Evolutionary conservation across 37 sponge, comb jelly and placozoan genomes (phyloP), one percentile per base, ranked within the genome.

Genomic region (Theonella swinhoei): DNA sequence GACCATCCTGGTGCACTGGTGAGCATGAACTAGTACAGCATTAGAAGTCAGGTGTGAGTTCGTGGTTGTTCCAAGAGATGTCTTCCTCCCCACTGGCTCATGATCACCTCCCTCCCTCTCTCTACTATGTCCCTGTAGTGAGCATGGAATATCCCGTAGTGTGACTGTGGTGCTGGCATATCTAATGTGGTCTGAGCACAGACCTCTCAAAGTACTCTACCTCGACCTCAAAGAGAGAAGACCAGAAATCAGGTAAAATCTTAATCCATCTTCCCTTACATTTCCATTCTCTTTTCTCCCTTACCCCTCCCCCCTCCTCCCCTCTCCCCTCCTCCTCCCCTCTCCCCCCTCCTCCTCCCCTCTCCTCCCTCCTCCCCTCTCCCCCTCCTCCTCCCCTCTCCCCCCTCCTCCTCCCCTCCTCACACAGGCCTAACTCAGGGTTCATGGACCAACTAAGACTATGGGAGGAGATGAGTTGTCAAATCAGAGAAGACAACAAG

Each of bases 1-100:
- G 0, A 84, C 76, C 36, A 85, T 94, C 0, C 85, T 94, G 22
- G 94, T 94, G 19, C 94, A 94, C 64, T 94, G 94, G 94, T 90
- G 59, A 82, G 90, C 11, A 8, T 76, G 26, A 33, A 54, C 68
- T 28, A 11, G 11, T 19, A n/a, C n/a, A n/a, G n/a, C n/a, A n/a
- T n/a, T n/a, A n/a, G n/a, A n/a, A n/a, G n/a, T n/a, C n/a, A n/a
- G n/a, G n/a, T n/a, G n/a, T n/a, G n/a, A n/a, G n/a, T n/a, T n/a
- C n/a, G n/a, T n/a, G n/a, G n/a, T n/a, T n/a, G n/a, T n/a, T n/a
- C n/a, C n/a, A n/a, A n/a, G n/a, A n/a, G n/a, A n/a, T n/a, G n/a
- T n/a, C n/a, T n/a, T n/a, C n/a, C n/a, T n/a, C n/a, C 14, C 54
- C 54, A 47, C 54, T 47, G 54, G 7, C 54, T 47, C 54, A 14